These are phyloP conservation scores for Coenobita brevimanus DNA, from an alignment of 1,140 invertebrate species.

Conservation along the genomic window DNA sequence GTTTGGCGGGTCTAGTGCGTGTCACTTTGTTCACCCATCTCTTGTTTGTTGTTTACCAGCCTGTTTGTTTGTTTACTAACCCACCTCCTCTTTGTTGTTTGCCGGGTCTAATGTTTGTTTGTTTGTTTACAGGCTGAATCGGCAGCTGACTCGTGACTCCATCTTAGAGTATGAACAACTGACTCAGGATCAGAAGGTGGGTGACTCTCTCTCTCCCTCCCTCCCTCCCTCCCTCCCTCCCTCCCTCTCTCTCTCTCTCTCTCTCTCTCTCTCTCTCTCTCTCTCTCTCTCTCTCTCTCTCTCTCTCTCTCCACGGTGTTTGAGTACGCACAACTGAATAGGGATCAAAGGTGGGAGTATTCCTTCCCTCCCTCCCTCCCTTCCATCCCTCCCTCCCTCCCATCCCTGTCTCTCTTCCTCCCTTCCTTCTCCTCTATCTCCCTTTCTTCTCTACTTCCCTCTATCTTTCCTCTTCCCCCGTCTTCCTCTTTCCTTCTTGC, in stretches of 20 bases:
- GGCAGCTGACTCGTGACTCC: constrained; percentile 24
- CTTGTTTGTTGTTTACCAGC: no score
- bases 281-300: not conserved
- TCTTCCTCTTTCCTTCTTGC: not conserved
- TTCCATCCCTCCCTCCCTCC: not conserved
- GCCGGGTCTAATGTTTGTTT: no score
- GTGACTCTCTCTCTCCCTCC: not conserved
- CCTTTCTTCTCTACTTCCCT: not conserved
- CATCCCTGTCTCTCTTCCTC: no score
- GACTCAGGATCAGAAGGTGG: constrained; percentile 42
- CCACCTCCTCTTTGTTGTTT: no score
- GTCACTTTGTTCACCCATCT: no score
- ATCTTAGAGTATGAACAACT: constrained; percentile 49
- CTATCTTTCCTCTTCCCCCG: not conserved
- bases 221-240: not conserved
- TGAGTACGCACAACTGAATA: no score
- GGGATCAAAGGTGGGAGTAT: no score
- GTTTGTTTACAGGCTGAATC: constrained; percentile 27
- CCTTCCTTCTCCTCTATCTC: no score
- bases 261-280: not conserved
- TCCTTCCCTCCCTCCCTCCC: not conserved
- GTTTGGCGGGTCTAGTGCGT: no score
- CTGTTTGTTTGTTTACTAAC: no score
- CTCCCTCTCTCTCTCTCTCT: not conserved
- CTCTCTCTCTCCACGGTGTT: no score